phyloP scores from a whole-genome alignment of 2,888 invertebrate genomes.

The Mimachlamys varia region DNA sequence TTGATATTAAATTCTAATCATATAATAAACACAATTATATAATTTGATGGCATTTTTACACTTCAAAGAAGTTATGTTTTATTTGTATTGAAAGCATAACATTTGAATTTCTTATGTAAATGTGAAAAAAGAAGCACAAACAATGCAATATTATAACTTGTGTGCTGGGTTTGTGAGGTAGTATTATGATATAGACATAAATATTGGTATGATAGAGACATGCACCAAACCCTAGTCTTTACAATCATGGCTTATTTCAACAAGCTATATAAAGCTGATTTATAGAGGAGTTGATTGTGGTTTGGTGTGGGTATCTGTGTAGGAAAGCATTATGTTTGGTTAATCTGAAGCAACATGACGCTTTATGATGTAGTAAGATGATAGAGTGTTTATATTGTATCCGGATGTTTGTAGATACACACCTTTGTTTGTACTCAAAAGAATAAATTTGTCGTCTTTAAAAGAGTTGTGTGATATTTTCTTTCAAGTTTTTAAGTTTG shows the following conservation, averaged over 20 bases:
- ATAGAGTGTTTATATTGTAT: no score
- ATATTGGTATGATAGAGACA: no score
- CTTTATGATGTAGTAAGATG: no score
- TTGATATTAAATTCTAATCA: neutral
- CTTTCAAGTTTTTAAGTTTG: no score
- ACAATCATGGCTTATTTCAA: no score
- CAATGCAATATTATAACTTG: neutral
- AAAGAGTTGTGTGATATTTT: neutral
- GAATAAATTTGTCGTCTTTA: slow-evolving; percentile 4
- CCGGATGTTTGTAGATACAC: neutral
- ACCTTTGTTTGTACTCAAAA: neutral
- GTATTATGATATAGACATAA: neutral
- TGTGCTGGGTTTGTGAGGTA: neutral
- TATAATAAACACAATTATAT: neutral
- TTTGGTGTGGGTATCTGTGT: no score
- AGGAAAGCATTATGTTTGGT: no score
- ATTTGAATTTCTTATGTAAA: neutral
- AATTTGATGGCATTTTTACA: neutral
- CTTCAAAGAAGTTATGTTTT: neutral
- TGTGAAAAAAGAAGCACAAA: neutral
- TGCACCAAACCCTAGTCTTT: no score
- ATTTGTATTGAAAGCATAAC: no score
- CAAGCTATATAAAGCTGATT: no score
- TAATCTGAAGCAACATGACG: no score
- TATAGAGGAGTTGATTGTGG: no score